Base-by-base conservation (phyloP, 2,888 invertebrate species). In the Cephus nigrinus region DNA sequence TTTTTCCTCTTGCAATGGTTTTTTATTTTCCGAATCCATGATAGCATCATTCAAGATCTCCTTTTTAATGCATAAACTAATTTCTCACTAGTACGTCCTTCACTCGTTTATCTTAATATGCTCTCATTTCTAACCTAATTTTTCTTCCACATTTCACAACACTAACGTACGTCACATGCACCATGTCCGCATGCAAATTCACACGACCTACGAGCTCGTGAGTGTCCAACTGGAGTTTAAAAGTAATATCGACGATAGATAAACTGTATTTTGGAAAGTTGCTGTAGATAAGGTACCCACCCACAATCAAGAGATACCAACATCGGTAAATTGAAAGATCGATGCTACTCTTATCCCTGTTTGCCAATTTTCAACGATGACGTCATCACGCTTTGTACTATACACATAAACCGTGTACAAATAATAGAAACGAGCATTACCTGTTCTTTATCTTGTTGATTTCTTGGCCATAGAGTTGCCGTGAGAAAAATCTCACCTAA, bases 361-460 rank as follows among this genome's bases (percentile, higher is more conserved):
- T 55, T 55, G 40, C 40, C 23, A 23, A 55, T 55, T 55, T 55
- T 23, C 5, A 23, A 55, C 40, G 40, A 55, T 55, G 40, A 55
- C 9, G 9, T 55, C 40, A 55, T 55, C 40, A 55, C 23, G 23
- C 40, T 23, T 55, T 55, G 15, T 55, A 55, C 40, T 55, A 55
- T 23, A 55, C 40, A 55, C 9, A 55, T 55, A 23, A 55, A 9
- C 1, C 23, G 40, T 23, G 9, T 55, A 23, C 40, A 55, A 55
- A 55, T 15, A 55, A 5, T 55, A 55, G 40, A 23, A 55, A 55
- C 40, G 9, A 55, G 23, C 9, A 23, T 92, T 91, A 98, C 98
- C 95, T 97, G 96, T 89, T 98, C 98, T 90, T 97, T 98, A 89
- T 99, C 98, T 90, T 98, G 98, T 91, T 98, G 97, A 73, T 97